Percentiles rank a stretch among this genome's conserved stretches.
Evolutionary conservation across 1,140 invertebrate species (phyloP).

Genomic region (Drosophila micromelanica): DNA sequence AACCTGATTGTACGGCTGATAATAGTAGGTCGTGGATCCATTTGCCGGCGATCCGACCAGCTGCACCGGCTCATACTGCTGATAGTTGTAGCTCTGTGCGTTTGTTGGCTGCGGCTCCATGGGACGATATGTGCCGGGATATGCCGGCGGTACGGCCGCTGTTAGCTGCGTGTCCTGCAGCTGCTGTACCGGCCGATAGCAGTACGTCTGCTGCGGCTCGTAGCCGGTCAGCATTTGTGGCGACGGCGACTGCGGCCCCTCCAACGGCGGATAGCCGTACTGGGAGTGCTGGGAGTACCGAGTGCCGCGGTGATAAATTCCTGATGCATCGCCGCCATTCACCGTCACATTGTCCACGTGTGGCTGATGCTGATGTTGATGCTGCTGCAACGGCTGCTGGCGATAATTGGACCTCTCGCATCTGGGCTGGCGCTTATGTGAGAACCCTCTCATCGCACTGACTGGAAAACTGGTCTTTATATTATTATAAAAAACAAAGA

Average conservation of each 20-base stretch:
- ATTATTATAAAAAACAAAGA: too few species aligned
- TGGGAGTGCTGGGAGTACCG: slow-evolving; percentile 9
- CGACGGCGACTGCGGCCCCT: not conserved
- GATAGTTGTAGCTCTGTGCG: not conserved
- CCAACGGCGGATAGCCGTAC: not conserved
- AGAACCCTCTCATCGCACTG: not conserved
- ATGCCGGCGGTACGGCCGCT: not conserved
- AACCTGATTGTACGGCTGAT: too few species aligned
- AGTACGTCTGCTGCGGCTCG: not conserved
- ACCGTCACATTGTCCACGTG: not conserved
- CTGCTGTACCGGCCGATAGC: not conserved
- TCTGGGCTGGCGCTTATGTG: not conserved
- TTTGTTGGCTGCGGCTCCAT: not conserved
- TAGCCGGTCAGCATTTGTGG: not conserved
- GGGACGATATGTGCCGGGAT: not conserved
- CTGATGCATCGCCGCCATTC: not conserved
- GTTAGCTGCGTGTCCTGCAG: not conserved
- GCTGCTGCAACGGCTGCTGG: not conserved
- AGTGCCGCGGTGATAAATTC: slow-evolving; percentile 15
- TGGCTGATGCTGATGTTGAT: not conserved
- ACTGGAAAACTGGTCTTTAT: not conserved
- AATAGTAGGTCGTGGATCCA: too few species aligned
- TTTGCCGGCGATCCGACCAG: too few species aligned
- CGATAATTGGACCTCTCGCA: not conserved
- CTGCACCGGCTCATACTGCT: not conserved